A percentile compares a stretch with the other conserved stretches of the same genome.
These are phyloP conservation scores for Agriopis aurantiaria DNA, from an alignment of 2,888 invertebrate genomes.

Conservation along the genomic window DNA sequence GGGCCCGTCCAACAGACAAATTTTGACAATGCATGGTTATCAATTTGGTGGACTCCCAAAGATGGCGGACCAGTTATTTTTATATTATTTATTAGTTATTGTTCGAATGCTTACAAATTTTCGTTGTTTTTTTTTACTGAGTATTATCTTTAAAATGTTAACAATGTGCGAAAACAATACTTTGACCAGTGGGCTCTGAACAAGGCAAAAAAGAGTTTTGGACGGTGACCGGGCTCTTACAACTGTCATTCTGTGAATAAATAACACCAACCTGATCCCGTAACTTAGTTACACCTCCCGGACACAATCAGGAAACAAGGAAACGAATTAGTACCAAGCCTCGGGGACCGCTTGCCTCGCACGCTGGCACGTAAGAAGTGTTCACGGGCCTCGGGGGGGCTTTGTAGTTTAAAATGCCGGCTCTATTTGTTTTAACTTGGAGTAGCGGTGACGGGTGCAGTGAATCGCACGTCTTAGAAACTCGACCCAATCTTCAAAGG, in stretches of 20 bases:
- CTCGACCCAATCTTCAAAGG: not conserved
- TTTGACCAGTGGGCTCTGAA: no score
- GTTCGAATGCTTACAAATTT: no score
- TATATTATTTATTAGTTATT: no score
- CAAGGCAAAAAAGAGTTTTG: no score
- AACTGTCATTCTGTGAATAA: not conserved
- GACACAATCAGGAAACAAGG: constrained; percentile 9
- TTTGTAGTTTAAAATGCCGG: constrained; percentile 6
- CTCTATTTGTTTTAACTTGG: not conserved
- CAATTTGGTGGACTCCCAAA: no score
- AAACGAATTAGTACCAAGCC: constrained; percentile 1
- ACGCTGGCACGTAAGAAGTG: not conserved
- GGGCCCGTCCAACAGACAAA: no score
- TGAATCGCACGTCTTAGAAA: not conserved
- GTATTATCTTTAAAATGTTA: no score
- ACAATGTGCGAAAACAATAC: no score
- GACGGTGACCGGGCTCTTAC: no score
- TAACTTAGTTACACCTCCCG: constrained; percentile 1
- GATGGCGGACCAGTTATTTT: no score
- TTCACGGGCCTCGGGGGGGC: constrained; percentile 3
- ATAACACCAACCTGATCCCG: not conserved
- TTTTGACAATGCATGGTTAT: no score
- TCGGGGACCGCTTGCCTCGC: not conserved
- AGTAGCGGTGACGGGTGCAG: not conserved
- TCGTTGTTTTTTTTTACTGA: no score